These are phyloP conservation scores for Xylocopa sonorina DNA, from an alignment of 1,140 invertebrate species.

Conservation along the genomic window DNA sequence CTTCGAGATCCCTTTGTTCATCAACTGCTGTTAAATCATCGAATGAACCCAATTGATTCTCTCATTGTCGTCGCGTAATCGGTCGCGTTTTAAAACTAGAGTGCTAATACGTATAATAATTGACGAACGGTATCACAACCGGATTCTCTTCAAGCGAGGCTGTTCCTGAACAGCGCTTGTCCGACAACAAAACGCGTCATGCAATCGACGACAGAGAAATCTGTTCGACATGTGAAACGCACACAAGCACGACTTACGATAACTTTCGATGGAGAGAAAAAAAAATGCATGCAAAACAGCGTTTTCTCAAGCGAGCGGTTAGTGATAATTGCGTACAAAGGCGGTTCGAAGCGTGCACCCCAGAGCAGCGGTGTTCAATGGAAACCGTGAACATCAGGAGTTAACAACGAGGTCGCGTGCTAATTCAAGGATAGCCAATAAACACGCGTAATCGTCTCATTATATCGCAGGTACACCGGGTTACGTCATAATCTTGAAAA, in stretches of 20 bases:
- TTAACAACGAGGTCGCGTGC: conserved; percentile 24
- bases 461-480: background rate
- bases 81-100: background rate
- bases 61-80: background rate
- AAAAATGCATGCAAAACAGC: background rate
- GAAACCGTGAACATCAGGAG: background rate
- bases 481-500: conserved; percentile 42
- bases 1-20: conserved; percentile 7
- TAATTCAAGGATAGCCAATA: conserved; percentile 33
- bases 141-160: too few species aligned
- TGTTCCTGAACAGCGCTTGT: too few species aligned
- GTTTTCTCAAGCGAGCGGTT: background rate
- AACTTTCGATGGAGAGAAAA: background rate
- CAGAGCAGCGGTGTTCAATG: background rate
- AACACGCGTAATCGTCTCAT: conserved; percentile 23
- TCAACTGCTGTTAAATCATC: background rate
- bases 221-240: too few species aligned
- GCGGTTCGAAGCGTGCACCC: background rate
- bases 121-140: too few species aligned
- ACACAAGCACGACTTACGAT: background rate
- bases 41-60: background rate
- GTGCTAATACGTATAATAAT: too few species aligned
- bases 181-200: too few species aligned
- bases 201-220: too few species aligned
- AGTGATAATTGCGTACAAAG: background rate